phyloP scores from a whole-genome alignment of 1,140 invertebrate genomes.

The Atta cephalotes region DNA sequence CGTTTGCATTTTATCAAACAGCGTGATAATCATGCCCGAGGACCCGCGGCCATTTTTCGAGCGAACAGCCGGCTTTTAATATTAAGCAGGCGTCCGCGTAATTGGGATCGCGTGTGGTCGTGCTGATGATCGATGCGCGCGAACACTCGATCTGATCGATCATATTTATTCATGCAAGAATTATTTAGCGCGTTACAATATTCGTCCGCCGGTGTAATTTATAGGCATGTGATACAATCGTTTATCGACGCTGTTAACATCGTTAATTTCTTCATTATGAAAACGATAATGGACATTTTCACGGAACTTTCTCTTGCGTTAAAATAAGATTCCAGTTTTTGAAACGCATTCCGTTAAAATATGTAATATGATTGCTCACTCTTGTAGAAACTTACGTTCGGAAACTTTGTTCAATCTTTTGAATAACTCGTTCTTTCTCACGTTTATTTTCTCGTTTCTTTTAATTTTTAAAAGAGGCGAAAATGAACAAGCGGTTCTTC shows the following conservation, averaged over 20 bases:
- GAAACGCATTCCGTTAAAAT: background rate
- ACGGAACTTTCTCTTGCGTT: slow-evolving; percentile 8
- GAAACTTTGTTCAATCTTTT: background rate
- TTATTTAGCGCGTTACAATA: slow-evolving; percentile 34
- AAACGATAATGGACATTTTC: slow-evolving; percentile 19
- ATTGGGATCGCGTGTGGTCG: slow-evolving; percentile 56
- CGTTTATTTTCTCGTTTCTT: background rate
- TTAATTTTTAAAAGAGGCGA: background rate
- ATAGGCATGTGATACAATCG: slow-evolving; percentile 34
- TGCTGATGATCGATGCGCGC: slow-evolving; percentile 39
- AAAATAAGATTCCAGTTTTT: slow-evolving; percentile 8
- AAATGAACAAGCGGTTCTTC: background rate
- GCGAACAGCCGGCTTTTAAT: slow-evolving; percentile 67
- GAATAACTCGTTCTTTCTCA: background rate
- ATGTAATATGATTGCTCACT: background rate
- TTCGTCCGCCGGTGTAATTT: slow-evolving; percentile 40
- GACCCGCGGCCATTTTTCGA: slow-evolving; percentile 64
- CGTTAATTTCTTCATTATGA: slow-evolving; percentile 52
- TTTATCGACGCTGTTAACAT: slow-evolving; percentile 33
- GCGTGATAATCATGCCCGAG: slow-evolving; percentile 53
- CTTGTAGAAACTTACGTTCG: background rate
- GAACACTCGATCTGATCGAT: slow-evolving; percentile 55
- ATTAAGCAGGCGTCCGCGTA: slow-evolving; percentile 66
- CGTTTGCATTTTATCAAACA: slow-evolving; percentile 75
- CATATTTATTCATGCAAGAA: slow-evolving; percentile 55